These are phyloP conservation scores for Perca fluviatilis DNA, from an alignment of 2,113 vertebrate species.

Conservation along the genomic window DNA sequence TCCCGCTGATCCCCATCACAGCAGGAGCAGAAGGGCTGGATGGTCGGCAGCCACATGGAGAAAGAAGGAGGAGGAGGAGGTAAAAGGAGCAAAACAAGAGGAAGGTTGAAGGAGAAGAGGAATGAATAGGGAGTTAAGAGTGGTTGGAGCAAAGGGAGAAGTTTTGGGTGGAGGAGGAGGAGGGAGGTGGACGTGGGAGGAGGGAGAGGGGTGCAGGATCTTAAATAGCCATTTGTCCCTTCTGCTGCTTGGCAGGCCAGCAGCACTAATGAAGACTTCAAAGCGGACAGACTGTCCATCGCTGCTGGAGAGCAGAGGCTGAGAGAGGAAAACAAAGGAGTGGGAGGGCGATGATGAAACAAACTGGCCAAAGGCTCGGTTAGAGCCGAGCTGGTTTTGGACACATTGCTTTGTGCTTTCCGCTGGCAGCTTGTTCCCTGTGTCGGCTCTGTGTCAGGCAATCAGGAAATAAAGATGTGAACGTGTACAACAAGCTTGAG, in stretches of 20 bases:
- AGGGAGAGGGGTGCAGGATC: slow-evolving; percentile 9
- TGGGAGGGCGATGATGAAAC: slow-evolving; percentile 50
- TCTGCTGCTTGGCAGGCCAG: slow-evolving; percentile 54
- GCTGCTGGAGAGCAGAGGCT: slow-evolving; percentile 55
- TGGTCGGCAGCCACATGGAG: neutral
- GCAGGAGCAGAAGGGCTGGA: neutral
- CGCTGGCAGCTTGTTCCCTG: neutral
- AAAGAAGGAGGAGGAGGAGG: neutral
- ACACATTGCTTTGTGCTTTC: slow-evolving; percentile 39
- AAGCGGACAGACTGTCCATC: slow-evolving; percentile 61
- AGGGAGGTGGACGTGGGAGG: slow-evolving; percentile 6
- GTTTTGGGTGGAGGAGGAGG: neutral
- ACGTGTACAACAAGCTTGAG: neutral
- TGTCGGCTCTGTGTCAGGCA: neutral
- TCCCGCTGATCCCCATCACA: neutral
- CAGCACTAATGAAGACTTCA: slow-evolving; percentile 72
- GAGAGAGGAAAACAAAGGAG: slow-evolving; percentile 45
- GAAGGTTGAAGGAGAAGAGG: neutral
- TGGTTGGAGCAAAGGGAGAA: neutral
- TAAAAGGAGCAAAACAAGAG: neutral
- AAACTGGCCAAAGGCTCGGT: slow-evolving; percentile 40
- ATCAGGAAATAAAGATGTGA: slow-evolving; percentile 10
- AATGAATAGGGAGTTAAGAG: neutral
- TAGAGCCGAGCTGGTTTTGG: slow-evolving; percentile 20
- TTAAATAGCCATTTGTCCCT: slow-evolving; percentile 54